phyloP scores from a whole-genome alignment of 2,797 vertebrate species.

The Epinephelus malabaricus region DNA sequence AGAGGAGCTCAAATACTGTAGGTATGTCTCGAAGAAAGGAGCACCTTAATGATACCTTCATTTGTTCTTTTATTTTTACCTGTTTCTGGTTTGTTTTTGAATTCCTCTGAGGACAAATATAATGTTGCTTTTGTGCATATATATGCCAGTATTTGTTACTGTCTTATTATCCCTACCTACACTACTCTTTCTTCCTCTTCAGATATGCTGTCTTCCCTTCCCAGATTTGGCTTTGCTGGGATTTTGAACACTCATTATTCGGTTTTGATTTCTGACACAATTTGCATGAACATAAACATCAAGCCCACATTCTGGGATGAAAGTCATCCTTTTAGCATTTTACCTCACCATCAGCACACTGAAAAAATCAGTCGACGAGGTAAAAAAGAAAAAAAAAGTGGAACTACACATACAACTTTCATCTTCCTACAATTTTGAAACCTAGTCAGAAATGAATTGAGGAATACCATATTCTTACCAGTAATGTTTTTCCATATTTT shows the following conservation, averaged over 20 bases:
- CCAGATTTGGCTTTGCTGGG: neutral
- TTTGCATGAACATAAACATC: neutral
- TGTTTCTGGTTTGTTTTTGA: slow-evolving; percentile 4
- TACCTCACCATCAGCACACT: neutral
- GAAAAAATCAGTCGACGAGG: neutral
- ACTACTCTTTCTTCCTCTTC: neutral
- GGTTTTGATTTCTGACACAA: neutral
- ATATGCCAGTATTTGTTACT: neutral
- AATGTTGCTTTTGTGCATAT: neutral
- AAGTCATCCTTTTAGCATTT: neutral
- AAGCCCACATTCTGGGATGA: neutral
- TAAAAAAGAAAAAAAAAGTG: neutral
- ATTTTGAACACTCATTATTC: slow-evolving; percentile 13
- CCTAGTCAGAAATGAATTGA: neutral
- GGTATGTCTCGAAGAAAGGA: slow-evolving; percentile 5
- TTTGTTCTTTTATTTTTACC: neutral
- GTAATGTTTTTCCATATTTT: no score
- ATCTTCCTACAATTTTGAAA: neutral
- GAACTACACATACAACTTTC: neutral
- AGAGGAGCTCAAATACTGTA: slow-evolving; percentile 8
- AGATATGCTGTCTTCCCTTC: neutral
- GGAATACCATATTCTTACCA: neutral
- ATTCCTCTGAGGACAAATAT: neutral
- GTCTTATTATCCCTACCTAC: neutral
- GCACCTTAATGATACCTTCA: neutral